phyloP scores from a whole-genome alignment of 2,113 vertebrate species.

The Orycteropus afer region DNA sequence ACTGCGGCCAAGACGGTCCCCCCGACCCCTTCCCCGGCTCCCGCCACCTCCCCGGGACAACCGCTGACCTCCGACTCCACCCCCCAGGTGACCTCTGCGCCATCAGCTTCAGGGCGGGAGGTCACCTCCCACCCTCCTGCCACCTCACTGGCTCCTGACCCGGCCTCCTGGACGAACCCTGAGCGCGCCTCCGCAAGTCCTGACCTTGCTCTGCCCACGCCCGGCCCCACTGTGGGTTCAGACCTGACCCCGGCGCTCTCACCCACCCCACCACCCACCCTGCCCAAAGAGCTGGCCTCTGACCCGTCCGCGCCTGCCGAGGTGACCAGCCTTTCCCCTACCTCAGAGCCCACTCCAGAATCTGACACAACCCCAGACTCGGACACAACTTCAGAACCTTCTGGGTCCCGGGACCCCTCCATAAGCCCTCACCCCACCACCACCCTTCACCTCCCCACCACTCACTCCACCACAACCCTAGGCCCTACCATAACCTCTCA shows the following conservation, averaged over 20 bases:
- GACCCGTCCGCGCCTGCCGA: neutral
- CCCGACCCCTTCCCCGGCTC: neutral
- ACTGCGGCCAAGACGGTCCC: neutral
- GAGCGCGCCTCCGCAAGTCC: neutral
- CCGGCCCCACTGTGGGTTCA: neutral
- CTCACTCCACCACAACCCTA: neutral
- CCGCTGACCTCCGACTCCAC: neutral
- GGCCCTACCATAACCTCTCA: neutral
- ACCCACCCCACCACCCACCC: neutral
- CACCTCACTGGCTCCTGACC: neutral
- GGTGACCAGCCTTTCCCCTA: neutral
- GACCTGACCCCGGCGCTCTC: neutral
- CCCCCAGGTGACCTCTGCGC: neutral
- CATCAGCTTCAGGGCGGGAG: neutral
- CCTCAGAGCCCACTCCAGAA: neutral
- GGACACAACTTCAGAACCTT: neutral
- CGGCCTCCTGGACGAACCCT: neutral
- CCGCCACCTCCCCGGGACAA: neutral
- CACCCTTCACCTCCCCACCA: neutral
- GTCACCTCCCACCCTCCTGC: neutral
- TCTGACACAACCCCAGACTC: neutral
- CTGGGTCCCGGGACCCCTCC: neutral
- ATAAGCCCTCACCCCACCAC: neutral
- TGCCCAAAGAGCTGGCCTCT: slow-evolving; percentile 4
- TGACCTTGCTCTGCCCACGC: neutral